phyloP scores from a whole-genome alignment of 1,140 invertebrate species.

The Papilio dardanus region DNA sequence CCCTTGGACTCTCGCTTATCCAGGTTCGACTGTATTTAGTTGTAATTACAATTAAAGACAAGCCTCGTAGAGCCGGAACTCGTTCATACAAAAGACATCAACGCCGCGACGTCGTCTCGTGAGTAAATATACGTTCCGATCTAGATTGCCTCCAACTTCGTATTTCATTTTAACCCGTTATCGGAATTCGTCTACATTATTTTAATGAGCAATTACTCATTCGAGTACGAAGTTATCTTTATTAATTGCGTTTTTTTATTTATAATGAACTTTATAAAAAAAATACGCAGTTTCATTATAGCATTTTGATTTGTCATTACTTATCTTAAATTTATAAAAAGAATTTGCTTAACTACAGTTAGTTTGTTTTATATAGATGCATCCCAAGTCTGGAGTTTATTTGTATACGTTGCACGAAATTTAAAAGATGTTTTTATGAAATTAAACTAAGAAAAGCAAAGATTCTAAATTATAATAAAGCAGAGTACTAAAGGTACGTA shows the following conservation, averaged over 20 bases:
- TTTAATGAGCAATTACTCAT: slow-evolving; percentile 27
- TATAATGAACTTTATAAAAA: not conserved
- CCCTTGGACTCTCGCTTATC: too few species aligned
- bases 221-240: not conserved
- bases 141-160: slow-evolving; percentile 33
- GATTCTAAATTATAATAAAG: too few species aligned
- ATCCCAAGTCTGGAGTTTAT: too few species aligned
- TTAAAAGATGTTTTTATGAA: too few species aligned
- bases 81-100: slow-evolving; percentile 34
- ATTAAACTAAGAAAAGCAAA: too few species aligned
- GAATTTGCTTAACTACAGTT: too few species aligned
- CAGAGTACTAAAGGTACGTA: too few species aligned
- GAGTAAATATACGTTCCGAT: slow-evolving; percentile 15
- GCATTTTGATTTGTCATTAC: too few species aligned
- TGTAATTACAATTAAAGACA: not conserved
- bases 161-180: slow-evolving; percentile 31
- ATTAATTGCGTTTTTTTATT: not conserved
- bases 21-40: too few species aligned
- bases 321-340: too few species aligned
- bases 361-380: too few species aligned
- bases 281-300: not conserved
- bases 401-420: too few species aligned
- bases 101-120: slow-evolving; percentile 23
- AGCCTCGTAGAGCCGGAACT: slow-evolving; percentile 24
- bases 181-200: slow-evolving; percentile 29